These are phyloP conservation scores for Pundamilia nyererei DNA, from an alignment of 2,113 vertebrate species.

Conservation along the genomic window DNA sequence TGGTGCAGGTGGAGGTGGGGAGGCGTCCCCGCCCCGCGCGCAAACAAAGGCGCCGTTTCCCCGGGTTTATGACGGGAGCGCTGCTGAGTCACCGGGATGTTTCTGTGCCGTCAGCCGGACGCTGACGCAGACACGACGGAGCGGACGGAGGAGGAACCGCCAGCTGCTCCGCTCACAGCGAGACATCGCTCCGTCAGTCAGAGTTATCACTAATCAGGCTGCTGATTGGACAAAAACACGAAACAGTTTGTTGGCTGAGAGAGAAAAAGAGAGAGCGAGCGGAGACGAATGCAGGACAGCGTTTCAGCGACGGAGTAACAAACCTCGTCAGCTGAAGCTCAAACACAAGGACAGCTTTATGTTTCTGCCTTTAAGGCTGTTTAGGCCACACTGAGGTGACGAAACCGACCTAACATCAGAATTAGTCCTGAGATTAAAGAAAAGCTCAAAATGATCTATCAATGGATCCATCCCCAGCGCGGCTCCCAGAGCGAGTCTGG, in stretches of 20 bases:
- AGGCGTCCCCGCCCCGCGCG: fast-evolving
- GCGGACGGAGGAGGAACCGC: background rate
- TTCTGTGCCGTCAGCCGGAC: background rate
- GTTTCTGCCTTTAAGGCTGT: background rate
- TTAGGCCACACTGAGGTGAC: background rate
- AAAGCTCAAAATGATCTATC: background rate
- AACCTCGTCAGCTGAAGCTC: background rate
- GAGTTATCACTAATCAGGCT: background rate
- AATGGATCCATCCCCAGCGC: background rate
- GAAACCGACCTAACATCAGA: background rate
- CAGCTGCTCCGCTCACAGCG: background rate
- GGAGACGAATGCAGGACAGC: background rate
- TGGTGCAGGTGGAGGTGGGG: background rate
- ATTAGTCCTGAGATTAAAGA: background rate
- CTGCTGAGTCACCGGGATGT: background rate
- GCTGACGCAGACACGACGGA: background rate
- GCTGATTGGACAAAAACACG: background rate
- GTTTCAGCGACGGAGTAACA: background rate
- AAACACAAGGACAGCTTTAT: background rate
- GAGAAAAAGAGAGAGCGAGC: background rate
- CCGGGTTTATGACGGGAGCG: background rate
- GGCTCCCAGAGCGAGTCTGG: background rate
- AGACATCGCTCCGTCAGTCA: background rate
- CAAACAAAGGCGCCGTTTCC: background rate
- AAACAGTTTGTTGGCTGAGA: background rate